These are phyloP conservation scores for Cetonia aurata DNA, from an alignment of 2,888 invertebrate genomes.

Conservation along the genomic window DNA sequence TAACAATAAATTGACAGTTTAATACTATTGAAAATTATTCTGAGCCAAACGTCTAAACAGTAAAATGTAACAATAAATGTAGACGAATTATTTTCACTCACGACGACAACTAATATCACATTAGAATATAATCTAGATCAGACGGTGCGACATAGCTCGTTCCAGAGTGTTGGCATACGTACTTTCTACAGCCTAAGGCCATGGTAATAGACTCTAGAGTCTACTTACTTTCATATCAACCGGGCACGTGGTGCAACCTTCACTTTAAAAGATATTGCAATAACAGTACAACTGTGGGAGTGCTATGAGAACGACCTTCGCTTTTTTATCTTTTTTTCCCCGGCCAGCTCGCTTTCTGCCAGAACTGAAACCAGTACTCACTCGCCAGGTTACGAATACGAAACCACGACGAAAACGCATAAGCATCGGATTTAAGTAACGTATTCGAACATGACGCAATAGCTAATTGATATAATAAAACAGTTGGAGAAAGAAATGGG, in stretches of 20 bases:
- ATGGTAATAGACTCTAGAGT: conserved; percentile 47
- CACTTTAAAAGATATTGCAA: conserved; percentile 48
- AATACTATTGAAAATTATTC: not conserved
- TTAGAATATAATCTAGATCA: conserved; percentile 51
- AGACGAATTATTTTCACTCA: conserved; percentile 31
- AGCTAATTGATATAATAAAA: too few species aligned
- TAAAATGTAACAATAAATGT: not conserved
- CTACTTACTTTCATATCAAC: conserved; percentile 48
- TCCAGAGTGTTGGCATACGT: conserved; percentile 41
- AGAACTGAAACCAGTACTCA: conserved; percentile 8
- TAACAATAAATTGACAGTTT: not conserved
- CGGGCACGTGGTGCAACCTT: conserved; percentile 48
- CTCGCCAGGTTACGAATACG: conserved; percentile 2
- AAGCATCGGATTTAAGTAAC: conserved; percentile 3
- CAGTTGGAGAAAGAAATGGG: too few species aligned
- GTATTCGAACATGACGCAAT: too few species aligned
- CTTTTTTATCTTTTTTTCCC: conserved; percentile 45
- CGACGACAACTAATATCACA: conserved; percentile 41
- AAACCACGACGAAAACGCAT: conserved; percentile 23
- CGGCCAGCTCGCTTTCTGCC: conserved; percentile 23
- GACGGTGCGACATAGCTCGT: conserved; percentile 42
- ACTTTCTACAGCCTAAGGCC: conserved; percentile 51
- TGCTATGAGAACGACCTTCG: conserved; percentile 51
- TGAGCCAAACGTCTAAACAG: not conserved
- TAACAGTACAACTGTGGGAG: conserved; percentile 48